These are phyloP conservation scores for Hylaea fasciaria DNA, from an alignment of 2,888 invertebrate genomes.

Conservation along the genomic window DNA sequence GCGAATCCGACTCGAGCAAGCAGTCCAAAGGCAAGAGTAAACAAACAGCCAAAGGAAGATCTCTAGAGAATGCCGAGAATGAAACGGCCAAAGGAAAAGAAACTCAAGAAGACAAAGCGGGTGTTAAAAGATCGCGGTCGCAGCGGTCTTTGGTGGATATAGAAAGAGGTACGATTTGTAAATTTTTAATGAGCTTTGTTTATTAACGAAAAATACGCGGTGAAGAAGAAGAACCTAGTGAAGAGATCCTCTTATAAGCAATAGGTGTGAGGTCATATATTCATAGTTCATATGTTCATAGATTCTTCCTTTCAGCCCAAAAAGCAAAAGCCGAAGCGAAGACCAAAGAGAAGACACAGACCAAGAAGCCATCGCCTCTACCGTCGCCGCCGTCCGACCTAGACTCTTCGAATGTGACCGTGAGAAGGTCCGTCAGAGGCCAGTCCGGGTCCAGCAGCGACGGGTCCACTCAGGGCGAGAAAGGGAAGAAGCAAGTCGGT, in stretches of 20 bases:
- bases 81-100: slow-evolving; percentile 48
- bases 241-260: no score
- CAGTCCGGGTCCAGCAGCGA: slow-evolving; percentile 63
- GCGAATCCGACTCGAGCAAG: slow-evolving; percentile 45
- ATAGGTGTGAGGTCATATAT: no score
- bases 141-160: slow-evolving; percentile 72
- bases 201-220: no score
- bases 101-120: slow-evolving; percentile 29
- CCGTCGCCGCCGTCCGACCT: slow-evolving; percentile 53
- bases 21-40: slow-evolving; percentile 46
- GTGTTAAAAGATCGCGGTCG: slow-evolving; percentile 72
- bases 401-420: slow-evolving; percentile 66
- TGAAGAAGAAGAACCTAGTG: no score
- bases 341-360: slow-evolving; percentile 28
- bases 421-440: slow-evolving; percentile 57
- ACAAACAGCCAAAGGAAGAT: slow-evolving; percentile 44
- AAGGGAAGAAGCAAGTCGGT: slow-evolving; percentile 50
- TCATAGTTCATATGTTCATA: neutral
- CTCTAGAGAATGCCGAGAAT: slow-evolving; percentile 25
- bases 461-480: slow-evolving; percentile 45
- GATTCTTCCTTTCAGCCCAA: slow-evolving; percentile 39
- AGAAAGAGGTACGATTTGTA: slow-evolving; percentile 62
- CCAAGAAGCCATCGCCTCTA: slow-evolving; percentile 21
- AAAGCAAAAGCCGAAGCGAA: slow-evolving; percentile 49
- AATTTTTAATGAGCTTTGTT: no score